These are phyloP conservation scores for Eubasilissa splendida DNA, from an alignment of 2,888 invertebrate species.

Conservation along the genomic window DNA sequence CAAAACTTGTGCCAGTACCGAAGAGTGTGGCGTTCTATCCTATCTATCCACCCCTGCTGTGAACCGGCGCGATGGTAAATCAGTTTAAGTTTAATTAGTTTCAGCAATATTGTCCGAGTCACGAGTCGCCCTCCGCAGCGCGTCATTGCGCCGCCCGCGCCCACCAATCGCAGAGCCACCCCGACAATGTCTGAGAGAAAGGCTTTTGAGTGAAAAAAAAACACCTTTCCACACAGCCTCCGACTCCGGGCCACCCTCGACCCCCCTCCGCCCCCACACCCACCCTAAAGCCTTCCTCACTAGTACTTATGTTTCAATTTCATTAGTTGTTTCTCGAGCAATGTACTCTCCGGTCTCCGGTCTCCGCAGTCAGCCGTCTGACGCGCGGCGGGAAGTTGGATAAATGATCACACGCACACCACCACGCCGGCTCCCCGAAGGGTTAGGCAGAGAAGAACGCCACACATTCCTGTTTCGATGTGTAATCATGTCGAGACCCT, in stretches of 20 bases:
- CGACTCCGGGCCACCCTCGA: not conserved
- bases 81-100: not conserved
- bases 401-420: too few species aligned
- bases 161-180: conserved; percentile 1
- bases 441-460: too few species aligned
- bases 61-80: not conserved
- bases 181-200: conserved; percentile 7
- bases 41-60: not conserved
- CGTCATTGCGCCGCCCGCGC: not conserved
- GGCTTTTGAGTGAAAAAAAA: not conserved
- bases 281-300: too few species aligned
- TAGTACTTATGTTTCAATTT: too few species aligned
- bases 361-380: not conserved
- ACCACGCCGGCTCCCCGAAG: too few species aligned
- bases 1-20: too few species aligned
- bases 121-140: not conserved
- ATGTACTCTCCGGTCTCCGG: conserved; percentile 4
- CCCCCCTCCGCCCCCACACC: not conserved
- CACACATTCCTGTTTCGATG: too few species aligned
- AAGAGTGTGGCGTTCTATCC: too few species aligned
- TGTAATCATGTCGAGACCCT: too few species aligned
- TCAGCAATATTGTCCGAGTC: too few species aligned
- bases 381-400: too few species aligned
- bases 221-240: not conserved
- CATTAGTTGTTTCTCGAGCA: too few species aligned